Evolutionary conservation across 2,888 invertebrate genomes (phyloP).

Genomic region (Chloroclystis v-ata): DNA sequence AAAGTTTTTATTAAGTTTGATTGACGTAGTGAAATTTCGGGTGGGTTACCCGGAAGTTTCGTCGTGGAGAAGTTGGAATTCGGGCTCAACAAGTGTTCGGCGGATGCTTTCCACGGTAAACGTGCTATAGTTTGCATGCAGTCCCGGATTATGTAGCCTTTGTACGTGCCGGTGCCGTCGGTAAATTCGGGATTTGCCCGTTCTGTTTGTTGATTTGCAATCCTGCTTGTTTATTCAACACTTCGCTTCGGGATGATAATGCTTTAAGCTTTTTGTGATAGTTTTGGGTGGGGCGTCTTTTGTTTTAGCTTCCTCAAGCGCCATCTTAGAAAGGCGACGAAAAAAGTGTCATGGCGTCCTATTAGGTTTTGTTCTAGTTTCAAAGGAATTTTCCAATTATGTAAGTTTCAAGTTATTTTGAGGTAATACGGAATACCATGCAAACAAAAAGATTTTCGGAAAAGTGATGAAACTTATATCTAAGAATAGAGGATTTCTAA

Average conservation of each 20-base stretch:
- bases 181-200: slow-evolving; percentile 52
- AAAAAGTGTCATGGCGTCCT: slow-evolving; percentile 73
- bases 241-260: slow-evolving; percentile 26
- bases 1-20: slow-evolving; percentile 29
- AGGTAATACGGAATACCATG: background rate
- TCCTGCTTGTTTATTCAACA: slow-evolving; percentile 38
- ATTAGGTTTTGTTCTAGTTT: slow-evolving; percentile 48
- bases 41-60: slow-evolving; percentile 44
- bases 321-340: slow-evolving; percentile 73
- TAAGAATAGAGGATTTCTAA: too few relatives aligned
- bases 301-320: slow-evolving; percentile 70
- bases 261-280: slow-evolving; percentile 28
- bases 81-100: slow-evolving; percentile 69
- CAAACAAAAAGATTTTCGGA: too few relatives aligned
- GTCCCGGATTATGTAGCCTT: slow-evolving; percentile 60
- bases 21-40: slow-evolving; percentile 36
- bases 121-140: slow-evolving; percentile 73
- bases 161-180: slow-evolving; percentile 32
- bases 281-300: slow-evolving; percentile 69
- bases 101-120: slow-evolving; percentile 73
- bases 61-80: slow-evolving; percentile 54
- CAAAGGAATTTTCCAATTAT: slow-evolving; percentile 23
- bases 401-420: slow-evolving; percentile 11
- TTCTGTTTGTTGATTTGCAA: slow-evolving; percentile 51
- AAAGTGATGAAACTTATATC: too few relatives aligned